Evolutionary conservation across 1,140 invertebrate genomes (phyloP), one percentile per base, ranked within the genome.

Genomic region (Planococcus citri): DNA sequence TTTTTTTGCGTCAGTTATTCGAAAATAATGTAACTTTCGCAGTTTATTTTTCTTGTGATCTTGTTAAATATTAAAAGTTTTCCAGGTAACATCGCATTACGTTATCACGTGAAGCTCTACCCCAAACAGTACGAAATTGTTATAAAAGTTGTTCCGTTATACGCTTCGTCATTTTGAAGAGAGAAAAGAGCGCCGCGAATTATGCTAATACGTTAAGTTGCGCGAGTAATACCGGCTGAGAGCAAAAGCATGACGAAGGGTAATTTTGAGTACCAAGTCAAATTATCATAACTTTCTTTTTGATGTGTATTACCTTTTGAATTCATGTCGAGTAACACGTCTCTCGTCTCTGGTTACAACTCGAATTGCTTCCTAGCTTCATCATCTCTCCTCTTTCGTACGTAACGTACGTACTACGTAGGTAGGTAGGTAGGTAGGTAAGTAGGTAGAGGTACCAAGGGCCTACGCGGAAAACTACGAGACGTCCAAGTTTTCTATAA

Each of bases 201-300:
- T 51, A 51, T 51, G 41, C 41, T 51, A 51, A 51, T 51, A 51
- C 41, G 41, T 51, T 51, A 51, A 51, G 41, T 51, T 51, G 41
- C 17, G 41, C 41, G 41, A 51, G 17, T 51, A 51, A 51, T 51
- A 17, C 17, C n/a, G 41, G 41, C n/a, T 51, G 41, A 17, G 41
- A 4, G 41, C 29, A 12, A 33, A 33, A 12, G 12, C 6, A 4
- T 3, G 17, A 14, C 6, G 17, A 51, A 20, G n/a, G 41, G 41
- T 51, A 51, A 51, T 51, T 51, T 51, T 20, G 41, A 51, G 41
- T 51, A 51, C 41, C 41, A 51, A n/a, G 41, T 51, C 41, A 51
- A 51, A 51, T 51, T 51, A 51, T 51, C 41, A 51, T 51, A 51
- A 51, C 41, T 51, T 51, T 51, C 41, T 51, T 51, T 51, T 51